Base-by-base conservation (phyloP, 37 sponge, comb jelly and placozoan species). In the Hormiphora californensis region DNA sequence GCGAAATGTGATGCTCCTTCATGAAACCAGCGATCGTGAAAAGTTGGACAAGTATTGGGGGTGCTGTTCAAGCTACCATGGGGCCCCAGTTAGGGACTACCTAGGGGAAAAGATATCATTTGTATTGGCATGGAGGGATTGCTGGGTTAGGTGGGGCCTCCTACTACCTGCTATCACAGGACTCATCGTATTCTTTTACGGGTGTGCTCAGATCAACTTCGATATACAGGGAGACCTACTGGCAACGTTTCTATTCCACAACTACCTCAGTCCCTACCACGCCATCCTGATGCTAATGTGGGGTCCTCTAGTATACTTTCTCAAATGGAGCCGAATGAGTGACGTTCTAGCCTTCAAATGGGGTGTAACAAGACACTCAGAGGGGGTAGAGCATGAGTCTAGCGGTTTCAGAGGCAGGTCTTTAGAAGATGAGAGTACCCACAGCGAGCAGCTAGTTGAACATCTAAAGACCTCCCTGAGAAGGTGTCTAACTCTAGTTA, bases 91-190 rank as follows among this genome's bases (percentile, higher is more conserved):
- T 9, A 73, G 81, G 23, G 46, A 73, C 44, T 73, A 73, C 44
- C 43, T 73, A 15, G 81, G 81, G 15, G 81, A 73, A 36, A 41
- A 73, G 81, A 73, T 73, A 36, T 43, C 81, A 28, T 73, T 73
- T 22, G 40, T 23, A n/a, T 22, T 73, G 41, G 81, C 81, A 8
- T 73, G 81, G 81, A 37, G 81, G 25, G 23, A 36, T 23, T 43
- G 46, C 22, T 73, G 81, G 81, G 25, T 40, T n/a, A 73, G 25
- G 81, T 73, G 43, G 43, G 81, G 81, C 2, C 44, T 73, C 19
- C 25, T 40, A 3, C 9, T 73, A 21, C 81, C 81, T 43, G 81
- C 81, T 5, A 22, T 73, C 2, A 32, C 81, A 1, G 81, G 81
- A 11, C 44, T 40, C 5, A 43, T 73, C 9, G 40, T 22, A 3